Evolutionary conservation across 1,140 invertebrate species (phyloP), one percentile per base, ranked within the genome.

Genomic region (Pinna nobilis): DNA sequence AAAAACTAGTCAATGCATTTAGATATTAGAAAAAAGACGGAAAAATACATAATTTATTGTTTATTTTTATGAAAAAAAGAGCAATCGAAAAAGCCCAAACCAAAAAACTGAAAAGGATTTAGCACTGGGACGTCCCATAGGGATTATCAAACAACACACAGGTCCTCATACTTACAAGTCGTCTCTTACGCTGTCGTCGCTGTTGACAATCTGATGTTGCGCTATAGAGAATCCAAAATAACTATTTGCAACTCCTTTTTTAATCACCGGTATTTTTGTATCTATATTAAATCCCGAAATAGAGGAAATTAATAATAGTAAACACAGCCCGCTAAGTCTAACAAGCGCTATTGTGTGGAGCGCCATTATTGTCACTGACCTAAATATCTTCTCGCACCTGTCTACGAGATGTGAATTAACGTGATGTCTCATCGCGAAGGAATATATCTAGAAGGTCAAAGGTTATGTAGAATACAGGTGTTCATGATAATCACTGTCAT

Each of bases 191-290:
- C n/a, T n/a, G n/a, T n/a, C n/a, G n/a, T n/a, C n/a, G n/a, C n/a
- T n/a, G n/a, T n/a, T n/a, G n/a, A n/a, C n/a, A n/a, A 85, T 80
- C 60, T 88, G 85, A 75, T 97, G 95, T 88, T 96, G 92, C 53
- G 95, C 95, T 18, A 97, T 93, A 39, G 95, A 95, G 91, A 94
- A 97, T 89, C 95, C 95, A 89, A 97, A 97, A 90, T 95, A 96
- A 50, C 94, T 94, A 41, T 92, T 92, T 30, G 86, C 77, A 18
- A 82, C 78, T 77, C 94, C 95, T 64, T 90, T 88, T 90, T 96
- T 96, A 81, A 96, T 92, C 82, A 96, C 90, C 84, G 95, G 94
- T 89, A 96, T 92, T 86, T 93, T 92, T 57, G 94, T 91, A 87
- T 97, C 95, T 81, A 97, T 91, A 91, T 97, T 97, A 89, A 96